Conservation (phyloP, 2,113 vertebrate species). For the Cynopterus brachyotis region DNA sequence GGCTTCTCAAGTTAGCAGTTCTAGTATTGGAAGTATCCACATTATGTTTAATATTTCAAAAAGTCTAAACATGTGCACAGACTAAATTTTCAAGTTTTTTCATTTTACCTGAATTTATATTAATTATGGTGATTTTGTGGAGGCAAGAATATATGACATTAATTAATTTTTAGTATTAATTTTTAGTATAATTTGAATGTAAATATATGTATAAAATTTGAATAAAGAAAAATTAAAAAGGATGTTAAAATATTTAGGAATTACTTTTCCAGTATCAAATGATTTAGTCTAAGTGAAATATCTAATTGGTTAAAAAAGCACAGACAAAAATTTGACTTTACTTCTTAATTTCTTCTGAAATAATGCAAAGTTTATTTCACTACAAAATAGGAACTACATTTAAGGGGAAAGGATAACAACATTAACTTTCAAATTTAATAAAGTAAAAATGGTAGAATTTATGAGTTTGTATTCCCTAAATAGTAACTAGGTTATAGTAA, state of each 20-base stretch:
- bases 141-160: neutral
- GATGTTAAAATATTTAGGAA: neutral
- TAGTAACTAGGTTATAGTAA: conserved; percentile 44
- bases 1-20: neutral
- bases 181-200: neutral
- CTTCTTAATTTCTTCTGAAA: neutral
- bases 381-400: neutral
- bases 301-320: neutral
- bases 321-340: neutral
- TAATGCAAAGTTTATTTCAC: conserved; percentile 1
- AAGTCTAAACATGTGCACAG: neutral
- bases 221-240: neutral
- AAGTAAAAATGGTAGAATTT: conserved; percentile 24
- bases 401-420: neutral
- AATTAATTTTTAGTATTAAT: neutral
- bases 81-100: neutral
- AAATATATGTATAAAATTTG: neutral
- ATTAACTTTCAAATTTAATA: conserved; percentile 44
- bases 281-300: neutral
- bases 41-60: neutral
- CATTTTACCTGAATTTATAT: neutral
- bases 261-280: neutral
- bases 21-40: neutral
- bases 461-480: conserved; percentile 41
- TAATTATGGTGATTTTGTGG: neutral